A percentile compares a stretch with the other conserved stretches of the same genome.
Conservation (phyloP, 2,797 vertebrate species). For the Syngnathus rostellatus region DNA sequence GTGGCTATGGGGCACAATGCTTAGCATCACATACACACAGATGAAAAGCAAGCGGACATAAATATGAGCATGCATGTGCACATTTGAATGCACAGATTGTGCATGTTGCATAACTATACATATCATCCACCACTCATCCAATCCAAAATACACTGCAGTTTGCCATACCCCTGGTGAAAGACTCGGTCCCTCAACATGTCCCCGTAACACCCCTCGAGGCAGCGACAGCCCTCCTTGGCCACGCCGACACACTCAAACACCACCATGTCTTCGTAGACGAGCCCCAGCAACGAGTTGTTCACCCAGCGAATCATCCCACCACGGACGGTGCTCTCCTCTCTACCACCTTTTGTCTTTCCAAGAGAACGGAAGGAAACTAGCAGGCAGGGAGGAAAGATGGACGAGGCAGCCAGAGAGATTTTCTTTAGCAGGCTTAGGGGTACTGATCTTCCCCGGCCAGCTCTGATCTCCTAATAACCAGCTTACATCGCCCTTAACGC, state of each 20-base stretch:
- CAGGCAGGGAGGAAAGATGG: constrained; percentile 22
- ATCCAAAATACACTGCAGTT: not conserved
- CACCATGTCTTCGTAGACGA: constrained; percentile 47
- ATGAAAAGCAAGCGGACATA: constrained; percentile 20
- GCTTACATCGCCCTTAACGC: constrained; percentile 54
- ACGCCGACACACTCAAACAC: constrained; percentile 65
- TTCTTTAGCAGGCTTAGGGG: constrained; percentile 60
- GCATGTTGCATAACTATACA: constrained; percentile 27
- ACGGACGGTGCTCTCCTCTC: constrained; percentile 11
- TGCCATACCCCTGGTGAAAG: constrained; percentile 54
- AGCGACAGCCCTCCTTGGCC: constrained; percentile 49
- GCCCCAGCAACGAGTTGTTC: constrained; percentile 49
- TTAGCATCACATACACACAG: constrained; percentile 32
- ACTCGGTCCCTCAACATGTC: constrained; percentile 53
- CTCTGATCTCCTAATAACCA: constrained; percentile 70
- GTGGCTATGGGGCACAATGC: constrained; percentile 23
- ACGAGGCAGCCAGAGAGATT: constrained; percentile 49
- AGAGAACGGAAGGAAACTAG: constrained; percentile 27
- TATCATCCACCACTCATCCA: constrained; percentile 21
- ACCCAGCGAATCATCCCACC: constrained; percentile 51
- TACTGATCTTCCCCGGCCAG: constrained; percentile 62
- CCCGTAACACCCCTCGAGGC: constrained; percentile 57
- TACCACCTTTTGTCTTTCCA: constrained; percentile 15
- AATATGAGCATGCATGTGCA: not conserved
- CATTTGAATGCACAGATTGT: constrained; percentile 3